phyloP scores from a whole-genome alignment of 53 echinoderm and acorn worm species.

The Zoroaster sp. region DNA sequence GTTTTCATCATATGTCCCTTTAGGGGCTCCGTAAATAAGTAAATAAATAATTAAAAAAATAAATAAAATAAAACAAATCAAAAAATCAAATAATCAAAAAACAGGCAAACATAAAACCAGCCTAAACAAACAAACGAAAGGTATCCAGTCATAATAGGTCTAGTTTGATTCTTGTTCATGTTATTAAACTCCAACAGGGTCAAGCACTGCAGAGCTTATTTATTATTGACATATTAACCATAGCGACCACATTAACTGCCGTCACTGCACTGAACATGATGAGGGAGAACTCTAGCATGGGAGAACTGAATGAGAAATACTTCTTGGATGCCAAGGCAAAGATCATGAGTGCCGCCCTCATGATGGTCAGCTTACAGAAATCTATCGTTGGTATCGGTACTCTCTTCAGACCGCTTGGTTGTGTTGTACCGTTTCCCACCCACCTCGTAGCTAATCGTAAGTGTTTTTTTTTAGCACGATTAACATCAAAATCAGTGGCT shows the following conservation, averaged over 20 bases:
- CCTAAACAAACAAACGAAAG: no score
- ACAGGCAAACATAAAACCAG: not conserved
- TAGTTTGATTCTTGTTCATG: no score
- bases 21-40: no score
- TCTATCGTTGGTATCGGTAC: not conserved
- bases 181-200: no score
- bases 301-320: slow-evolving; percentile 13
- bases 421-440: not conserved
- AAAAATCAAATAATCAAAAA: not conserved
- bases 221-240: not conserved
- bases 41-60: not conserved
- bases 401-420: not conserved
- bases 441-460: not conserved
- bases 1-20: no score
- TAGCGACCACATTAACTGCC: slow-evolving; percentile 21
- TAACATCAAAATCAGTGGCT: no score
- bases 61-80: not conserved
- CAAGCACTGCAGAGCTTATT: not conserved
- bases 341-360: slow-evolving; percentile 27
- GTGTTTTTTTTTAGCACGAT: no score
- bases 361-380: slow-evolving; percentile 36
- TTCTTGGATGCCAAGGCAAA: slow-evolving; percentile 10
- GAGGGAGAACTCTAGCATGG: not conserved
- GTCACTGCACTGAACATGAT: slow-evolving; percentile 50
- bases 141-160: no score